A percentile compares a stretch with the other conserved stretches of the same genome.
Conservation (phyloP, 2,888 invertebrate species). For the Mesorhabditis sp. region DNA sequence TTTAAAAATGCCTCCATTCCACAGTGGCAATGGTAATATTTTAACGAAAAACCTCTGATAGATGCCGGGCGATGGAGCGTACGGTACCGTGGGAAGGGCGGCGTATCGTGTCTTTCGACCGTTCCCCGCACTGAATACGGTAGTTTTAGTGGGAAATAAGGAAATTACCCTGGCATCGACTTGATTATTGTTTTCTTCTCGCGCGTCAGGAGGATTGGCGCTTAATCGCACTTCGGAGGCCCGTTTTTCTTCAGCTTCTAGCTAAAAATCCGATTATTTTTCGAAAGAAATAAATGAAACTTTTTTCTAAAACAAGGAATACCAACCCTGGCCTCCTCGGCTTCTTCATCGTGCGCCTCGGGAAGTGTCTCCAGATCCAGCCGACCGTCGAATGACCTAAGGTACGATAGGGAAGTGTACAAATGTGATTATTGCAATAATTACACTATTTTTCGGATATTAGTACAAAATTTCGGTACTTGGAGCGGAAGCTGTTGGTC, state of each 20-base stretch:
- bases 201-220: neutral
- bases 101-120: conserved; percentile 1
- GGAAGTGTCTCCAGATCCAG: conserved; percentile 1
- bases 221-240: neutral
- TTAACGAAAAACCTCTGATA: neutral
- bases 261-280: neutral
- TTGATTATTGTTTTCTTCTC: conserved; percentile 3
- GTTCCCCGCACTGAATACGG: neutral
- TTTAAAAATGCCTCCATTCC: neutral
- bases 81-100: neutral
- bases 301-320: neutral
- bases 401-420: neutral
- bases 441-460: no score
- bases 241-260: neutral
- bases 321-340: neutral
- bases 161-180: neutral
- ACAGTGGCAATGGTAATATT: no score
- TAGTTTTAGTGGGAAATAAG: neutral
- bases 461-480: no score
- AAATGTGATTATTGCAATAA: no score
- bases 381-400: conserved; percentile 1
- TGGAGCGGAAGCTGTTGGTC: no score
- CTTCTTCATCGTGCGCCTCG: neutral
- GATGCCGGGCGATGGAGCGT: neutral
- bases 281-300: neutral